phyloP scores from a whole-genome alignment of 1,140 invertebrate genomes.

The Acyrthosiphon pisum region DNA sequence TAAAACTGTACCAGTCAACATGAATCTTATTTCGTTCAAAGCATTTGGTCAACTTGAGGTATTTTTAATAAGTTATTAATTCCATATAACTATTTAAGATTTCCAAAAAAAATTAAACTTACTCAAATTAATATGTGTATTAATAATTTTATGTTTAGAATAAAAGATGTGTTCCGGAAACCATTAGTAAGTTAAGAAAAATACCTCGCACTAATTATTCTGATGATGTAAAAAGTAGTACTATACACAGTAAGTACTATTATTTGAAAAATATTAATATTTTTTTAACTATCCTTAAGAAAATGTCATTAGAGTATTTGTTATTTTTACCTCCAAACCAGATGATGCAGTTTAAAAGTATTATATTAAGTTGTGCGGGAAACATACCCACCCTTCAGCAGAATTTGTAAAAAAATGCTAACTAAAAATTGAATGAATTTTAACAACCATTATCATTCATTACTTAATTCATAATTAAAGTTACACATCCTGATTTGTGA shows the following conservation, averaged over 20 bases:
- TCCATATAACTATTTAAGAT: not conserved
- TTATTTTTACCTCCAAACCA: not conserved
- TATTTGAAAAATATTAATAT: not conserved
- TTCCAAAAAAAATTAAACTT: not conserved
- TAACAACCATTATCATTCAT: not conserved
- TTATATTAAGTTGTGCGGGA: not conserved
- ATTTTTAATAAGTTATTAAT: not conserved
- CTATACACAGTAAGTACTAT: constrained; percentile 34
- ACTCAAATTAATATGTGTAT: not conserved
- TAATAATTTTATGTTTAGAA: constrained; percentile 35
- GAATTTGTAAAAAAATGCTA: not conserved
- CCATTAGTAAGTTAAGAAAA: constrained; percentile 15
- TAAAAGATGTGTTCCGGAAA: not conserved
- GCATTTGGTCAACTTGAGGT: constrained; percentile 46
- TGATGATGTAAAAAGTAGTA: constrained; percentile 25
- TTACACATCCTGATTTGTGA: too few relatives aligned
- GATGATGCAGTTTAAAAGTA: not conserved
- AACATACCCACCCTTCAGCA: not conserved
- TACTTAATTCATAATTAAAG: too few relatives aligned
- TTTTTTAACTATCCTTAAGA: not conserved
- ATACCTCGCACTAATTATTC: not conserved
- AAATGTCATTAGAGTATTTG: not conserved
- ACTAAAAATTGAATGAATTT: not conserved
- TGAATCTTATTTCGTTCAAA: constrained; percentile 49
- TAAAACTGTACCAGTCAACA: constrained; percentile 44